These are phyloP conservation scores for Xylota segnis DNA, from an alignment of 2,888 invertebrate genomes.

Conservation along the genomic window DNA sequence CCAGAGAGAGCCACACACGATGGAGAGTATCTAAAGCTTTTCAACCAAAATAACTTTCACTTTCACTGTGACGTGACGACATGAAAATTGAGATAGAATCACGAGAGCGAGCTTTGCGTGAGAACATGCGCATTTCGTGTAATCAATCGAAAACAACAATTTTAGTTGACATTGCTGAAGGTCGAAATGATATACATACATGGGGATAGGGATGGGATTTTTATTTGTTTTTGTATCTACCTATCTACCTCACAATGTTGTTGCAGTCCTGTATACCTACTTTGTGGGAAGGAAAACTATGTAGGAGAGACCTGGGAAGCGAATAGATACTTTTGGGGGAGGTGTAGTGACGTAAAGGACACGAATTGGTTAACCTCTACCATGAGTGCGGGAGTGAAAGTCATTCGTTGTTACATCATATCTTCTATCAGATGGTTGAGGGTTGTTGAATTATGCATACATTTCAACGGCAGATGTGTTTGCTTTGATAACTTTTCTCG, in stretches of 20 bases:
- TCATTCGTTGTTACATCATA: constrained; percentile 35
- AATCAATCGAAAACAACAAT: constrained; percentile 5
- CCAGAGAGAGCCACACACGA: neutral
- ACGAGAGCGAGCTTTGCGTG: constrained; percentile 26
- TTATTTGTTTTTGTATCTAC: constrained; percentile 24
- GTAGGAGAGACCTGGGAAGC: neutral
- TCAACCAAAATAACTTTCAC: constrained; percentile 71
- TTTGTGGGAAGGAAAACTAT: neutral
- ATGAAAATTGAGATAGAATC: neutral
- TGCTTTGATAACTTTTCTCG: constrained; percentile 5
- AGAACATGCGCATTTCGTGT: constrained; percentile 44
- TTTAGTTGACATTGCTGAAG: constrained; percentile 70
- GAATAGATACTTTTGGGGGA: neutral
- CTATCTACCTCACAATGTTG: too few relatives aligned
- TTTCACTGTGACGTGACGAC: constrained; percentile 63
- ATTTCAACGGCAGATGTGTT: constrained; percentile 8
- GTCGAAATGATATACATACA: constrained; percentile 58
- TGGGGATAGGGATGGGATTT: neutral
- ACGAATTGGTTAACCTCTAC: constrained; percentile 28
- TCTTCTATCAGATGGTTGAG: constrained; percentile 29
- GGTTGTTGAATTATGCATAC: neutral
- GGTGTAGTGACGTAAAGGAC: constrained; percentile 46
- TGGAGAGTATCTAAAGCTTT: constrained; percentile 29
- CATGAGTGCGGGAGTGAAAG: neutral
- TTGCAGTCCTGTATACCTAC: constrained; percentile 18